Evolutionary conservation across 2,888 invertebrate genomes (phyloP).

Genomic region (Prostheceraeus crozeri): DNA sequence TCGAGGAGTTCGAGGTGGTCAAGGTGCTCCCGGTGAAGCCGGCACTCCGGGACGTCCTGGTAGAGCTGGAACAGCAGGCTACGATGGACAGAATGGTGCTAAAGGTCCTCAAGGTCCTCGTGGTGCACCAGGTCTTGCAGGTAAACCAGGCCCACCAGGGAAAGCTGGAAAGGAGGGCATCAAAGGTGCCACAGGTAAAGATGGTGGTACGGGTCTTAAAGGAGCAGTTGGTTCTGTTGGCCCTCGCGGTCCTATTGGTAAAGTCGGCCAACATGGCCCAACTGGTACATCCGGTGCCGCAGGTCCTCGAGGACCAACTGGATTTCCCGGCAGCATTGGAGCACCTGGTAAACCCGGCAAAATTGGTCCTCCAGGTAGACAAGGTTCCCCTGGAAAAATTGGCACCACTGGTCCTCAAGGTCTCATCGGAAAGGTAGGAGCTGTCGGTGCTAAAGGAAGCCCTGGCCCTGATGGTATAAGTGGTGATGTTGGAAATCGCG

Average conservation of each 20-base stretch:
- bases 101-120: too few species aligned
- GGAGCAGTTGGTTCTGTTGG: too few species aligned
- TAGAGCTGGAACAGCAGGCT: too few species aligned
- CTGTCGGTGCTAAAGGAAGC: constrained; percentile 30
- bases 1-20: constrained; percentile 41
- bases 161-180: too few species aligned
- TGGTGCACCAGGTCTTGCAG: too few species aligned
- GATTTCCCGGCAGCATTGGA: constrained; percentile 41
- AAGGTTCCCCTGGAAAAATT: constrained; percentile 38
- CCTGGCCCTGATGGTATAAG: too few species aligned
- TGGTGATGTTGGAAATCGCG: constrained; percentile 38
- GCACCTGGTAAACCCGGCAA: constrained; percentile 42
- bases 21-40: constrained; percentile 38
- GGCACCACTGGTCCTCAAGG: constrained; percentile 38
- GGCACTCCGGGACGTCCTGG: constrained; percentile 38
- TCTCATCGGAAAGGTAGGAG: constrained; percentile 36
- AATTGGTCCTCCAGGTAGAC: constrained; percentile 39
- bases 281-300: constrained; percentile 21
- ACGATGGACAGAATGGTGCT: too few species aligned
- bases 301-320: constrained; percentile 35
- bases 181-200: too few species aligned
- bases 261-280: constrained; percentile 34
- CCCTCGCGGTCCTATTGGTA: constrained; percentile 3
- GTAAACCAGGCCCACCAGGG: too few species aligned
- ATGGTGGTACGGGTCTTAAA: too few species aligned